Percentiles rank a stretch among this genome's conserved stretches.
phyloP scores from a whole-genome alignment of 2,113 vertebrate species.

The Fulmarus glacialis region DNA sequence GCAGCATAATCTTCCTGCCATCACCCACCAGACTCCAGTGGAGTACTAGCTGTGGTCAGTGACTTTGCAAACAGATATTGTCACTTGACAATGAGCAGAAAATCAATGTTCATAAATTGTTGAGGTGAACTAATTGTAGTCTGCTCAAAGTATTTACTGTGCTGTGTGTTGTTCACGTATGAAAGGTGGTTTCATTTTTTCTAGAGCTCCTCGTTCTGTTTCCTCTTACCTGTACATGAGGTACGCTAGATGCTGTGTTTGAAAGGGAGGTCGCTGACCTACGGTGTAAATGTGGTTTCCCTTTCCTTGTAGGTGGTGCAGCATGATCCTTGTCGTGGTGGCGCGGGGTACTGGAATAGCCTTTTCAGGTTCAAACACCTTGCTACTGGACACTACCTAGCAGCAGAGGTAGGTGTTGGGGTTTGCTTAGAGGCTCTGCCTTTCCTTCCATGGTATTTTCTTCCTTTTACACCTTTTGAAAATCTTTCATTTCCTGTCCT shows the following conservation, averaged over 20 bases:
- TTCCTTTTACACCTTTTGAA: not conserved
- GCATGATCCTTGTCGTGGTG: slow-evolving; percentile 93
- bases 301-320: slow-evolving; percentile 82
- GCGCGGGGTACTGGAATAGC: slow-evolving; percentile 98
- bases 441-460: not conserved
- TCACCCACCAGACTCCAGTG: too few species aligned
- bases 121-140: not conserved
- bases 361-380: slow-evolving; percentile 98
- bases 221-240: accelerated
- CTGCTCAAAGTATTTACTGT: not conserved
- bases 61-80: not conserved
- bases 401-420: slow-evolving; percentile 87
- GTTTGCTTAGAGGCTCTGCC: not conserved
- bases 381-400: slow-evolving; percentile 94
- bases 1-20: not conserved
- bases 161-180: not conserved
- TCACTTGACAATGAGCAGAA: not conserved
- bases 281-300: accelerated
- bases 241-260: too few species aligned
- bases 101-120: accelerated
- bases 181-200: accelerated
- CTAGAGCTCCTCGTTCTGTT: not conserved
- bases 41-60: not conserved
- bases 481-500: not conserved
- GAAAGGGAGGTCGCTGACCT: accelerated